These are phyloP conservation scores for Eremophila alpestris DNA, from an alignment of 2,797 vertebrate species.

Conservation along the genomic window DNA sequence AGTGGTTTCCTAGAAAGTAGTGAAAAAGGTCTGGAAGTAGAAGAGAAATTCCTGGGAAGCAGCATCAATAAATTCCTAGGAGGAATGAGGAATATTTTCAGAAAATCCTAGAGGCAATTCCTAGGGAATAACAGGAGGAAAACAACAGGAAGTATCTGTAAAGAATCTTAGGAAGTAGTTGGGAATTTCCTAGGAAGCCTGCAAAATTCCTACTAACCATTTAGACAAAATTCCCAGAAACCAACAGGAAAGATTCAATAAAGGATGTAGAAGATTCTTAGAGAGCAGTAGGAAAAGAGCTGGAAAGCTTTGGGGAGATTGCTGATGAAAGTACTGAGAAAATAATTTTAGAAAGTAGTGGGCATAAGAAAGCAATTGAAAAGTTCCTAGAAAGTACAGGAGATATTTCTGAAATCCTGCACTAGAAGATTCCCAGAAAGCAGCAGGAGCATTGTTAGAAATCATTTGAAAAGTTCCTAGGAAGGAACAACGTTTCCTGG, in stretches of 20 bases:
- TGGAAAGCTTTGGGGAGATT: neutral
- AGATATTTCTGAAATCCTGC: neutral
- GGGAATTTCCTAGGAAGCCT: neutral
- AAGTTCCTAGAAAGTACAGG: neutral
- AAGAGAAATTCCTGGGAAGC: neutral
- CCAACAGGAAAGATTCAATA: neutral
- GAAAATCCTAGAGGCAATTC: neutral
- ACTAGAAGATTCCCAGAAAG: neutral
- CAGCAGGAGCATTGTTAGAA: neutral
- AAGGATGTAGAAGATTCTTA: neutral
- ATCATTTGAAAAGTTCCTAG: neutral
- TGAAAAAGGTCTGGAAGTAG: neutral
- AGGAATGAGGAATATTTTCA: neutral
- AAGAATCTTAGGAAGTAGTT: neutral
- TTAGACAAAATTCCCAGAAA: neutral
- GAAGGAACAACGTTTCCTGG: neutral
- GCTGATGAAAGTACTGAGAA: neutral
- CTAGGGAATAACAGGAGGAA: neutral
- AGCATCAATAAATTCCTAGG: neutral
- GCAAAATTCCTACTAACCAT: neutral
- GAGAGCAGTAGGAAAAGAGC: neutral
- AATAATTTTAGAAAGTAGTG: neutral
- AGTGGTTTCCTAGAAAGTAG: neutral
- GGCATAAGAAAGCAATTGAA: neutral
- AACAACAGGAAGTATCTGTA: neutral